phyloP scores from a whole-genome alignment of 2,113 vertebrate species.

The Ammodytes marinus region DNA sequence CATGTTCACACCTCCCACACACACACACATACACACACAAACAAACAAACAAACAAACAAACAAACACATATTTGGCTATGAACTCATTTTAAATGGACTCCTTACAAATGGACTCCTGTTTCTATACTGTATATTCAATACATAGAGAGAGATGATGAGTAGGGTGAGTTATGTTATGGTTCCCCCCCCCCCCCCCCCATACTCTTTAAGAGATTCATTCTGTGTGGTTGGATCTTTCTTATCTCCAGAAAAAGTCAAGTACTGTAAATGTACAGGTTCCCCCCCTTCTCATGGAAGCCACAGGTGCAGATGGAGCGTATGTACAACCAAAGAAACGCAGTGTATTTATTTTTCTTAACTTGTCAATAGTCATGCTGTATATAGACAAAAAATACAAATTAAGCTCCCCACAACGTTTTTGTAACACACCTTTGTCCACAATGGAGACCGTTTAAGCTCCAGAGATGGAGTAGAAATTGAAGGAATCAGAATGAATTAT shows the following conservation, averaged over 20 bases:
- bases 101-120: constrained; percentile 35
- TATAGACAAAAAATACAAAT: constrained; percentile 37
- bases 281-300: constrained; percentile 50
- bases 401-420: constrained; percentile 5
- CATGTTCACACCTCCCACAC: constrained; percentile 46
- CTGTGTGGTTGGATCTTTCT: constrained; percentile 7
- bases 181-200: neutral
- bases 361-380: constrained; percentile 21
- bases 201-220: constrained; percentile 15
- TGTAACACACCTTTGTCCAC: constrained; percentile 28
- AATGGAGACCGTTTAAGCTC: constrained; percentile 39
- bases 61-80: constrained; percentile 35
- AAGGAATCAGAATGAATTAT: constrained; percentile 27
- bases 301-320: constrained; percentile 49
- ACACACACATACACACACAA: constrained; percentile 8
- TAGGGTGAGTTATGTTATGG: constrained; percentile 27
- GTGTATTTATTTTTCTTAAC: constrained; percentile 43
- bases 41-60: neutral
- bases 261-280: neutral
- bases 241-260: neutral
- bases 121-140: constrained; percentile 19
- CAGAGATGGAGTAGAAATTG: constrained; percentile 48
- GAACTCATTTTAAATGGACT: constrained; percentile 34
- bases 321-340: constrained; percentile 30
- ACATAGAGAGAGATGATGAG: constrained; percentile 30